Percentiles rank a stretch among this genome's conserved stretches.
These are phyloP conservation scores for Labia minor DNA, from an alignment of 2,888 invertebrate species.

Conservation along the genomic window DNA sequence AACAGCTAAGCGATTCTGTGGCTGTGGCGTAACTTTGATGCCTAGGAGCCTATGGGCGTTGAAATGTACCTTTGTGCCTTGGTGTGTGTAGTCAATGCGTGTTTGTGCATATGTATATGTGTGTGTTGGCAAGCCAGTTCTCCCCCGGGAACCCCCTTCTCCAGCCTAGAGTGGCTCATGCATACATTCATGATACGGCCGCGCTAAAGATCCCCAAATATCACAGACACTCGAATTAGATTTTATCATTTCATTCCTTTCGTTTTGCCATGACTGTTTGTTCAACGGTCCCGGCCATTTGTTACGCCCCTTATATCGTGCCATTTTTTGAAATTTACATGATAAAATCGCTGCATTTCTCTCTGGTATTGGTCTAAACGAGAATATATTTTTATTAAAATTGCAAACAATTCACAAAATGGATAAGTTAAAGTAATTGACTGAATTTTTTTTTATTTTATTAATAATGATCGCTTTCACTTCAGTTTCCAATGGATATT, in stretches of 20 bases:
- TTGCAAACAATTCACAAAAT: constrained; percentile 2
- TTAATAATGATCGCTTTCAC: background rate
- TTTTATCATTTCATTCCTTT: constrained; percentile 13
- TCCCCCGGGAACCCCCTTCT: background rate
- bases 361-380: background rate
- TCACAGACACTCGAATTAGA: constrained; percentile 13
- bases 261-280: constrained; percentile 4
- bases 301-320: constrained; percentile 13
- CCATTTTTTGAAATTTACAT: constrained; percentile 13
- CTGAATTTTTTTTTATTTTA: background rate
- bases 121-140: background rate
- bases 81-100: background rate
- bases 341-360: constrained; percentile 7
- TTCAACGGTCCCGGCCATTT: background rate
- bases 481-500: too few relatives aligned
- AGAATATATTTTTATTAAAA: constrained; percentile 8
- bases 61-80: background rate
- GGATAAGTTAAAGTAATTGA: constrained; percentile 8
- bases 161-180: background rate
- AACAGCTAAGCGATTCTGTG: constrained; percentile 1
- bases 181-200: constrained; percentile 13
- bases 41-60: constrained; percentile 2
- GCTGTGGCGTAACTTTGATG: constrained; percentile 1
- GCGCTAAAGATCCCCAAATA: constrained; percentile 13
- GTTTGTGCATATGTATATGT: background rate